These are phyloP conservation scores for honey bee (Apis mellifera) DNA, from an alignment of 1,140 invertebrate genomes.

Conservation along the genomic window Amel_HAv3.1 CM009931.2:19058501-19059000, in stretches of 20 bases:
- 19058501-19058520: not conserved
- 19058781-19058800: no score
- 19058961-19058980: no score
- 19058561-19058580: slow-evolving; percentile 9
- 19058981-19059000: not conserved
- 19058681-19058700: not conserved
- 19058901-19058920: slow-evolving; percentile 29
- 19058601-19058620: slow-evolving; percentile 14
- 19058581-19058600: slow-evolving; percentile 8
- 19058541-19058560: slow-evolving; percentile 4
- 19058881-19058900: slow-evolving; percentile 31
- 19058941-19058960: slow-evolving; percentile 7
- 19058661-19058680: not conserved
- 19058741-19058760: not conserved
- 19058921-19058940: slow-evolving; percentile 40
- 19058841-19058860: not conserved
- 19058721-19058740: not conserved
- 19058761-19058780: not conserved
- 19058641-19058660: not conserved
- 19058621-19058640: not conserved
- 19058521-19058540: slow-evolving; percentile 9
- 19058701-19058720: slow-evolving; percentile 14
- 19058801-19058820: not conserved
- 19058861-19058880: not conserved
- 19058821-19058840: not conserved